phyloP scores from a whole-genome alignment of 2,113 vertebrate genomes.

The Ovis aries region DNA sequence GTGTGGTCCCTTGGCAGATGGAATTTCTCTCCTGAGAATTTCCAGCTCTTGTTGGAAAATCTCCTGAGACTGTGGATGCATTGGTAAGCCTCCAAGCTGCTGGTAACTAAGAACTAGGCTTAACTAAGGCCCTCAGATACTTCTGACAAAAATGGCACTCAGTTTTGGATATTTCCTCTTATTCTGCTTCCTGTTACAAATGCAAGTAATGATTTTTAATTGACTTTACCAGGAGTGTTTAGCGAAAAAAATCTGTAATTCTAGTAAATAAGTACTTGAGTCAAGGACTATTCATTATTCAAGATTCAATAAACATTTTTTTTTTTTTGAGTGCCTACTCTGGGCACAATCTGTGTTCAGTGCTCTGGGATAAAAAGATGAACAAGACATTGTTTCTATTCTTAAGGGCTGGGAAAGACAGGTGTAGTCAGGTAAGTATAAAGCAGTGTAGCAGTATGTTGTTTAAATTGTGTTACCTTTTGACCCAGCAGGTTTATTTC shows the following conservation, averaged over 20 bases:
- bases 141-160: not conserved
- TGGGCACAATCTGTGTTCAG: conserved; percentile 21
- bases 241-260: conserved; percentile 35
- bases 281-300: conserved; percentile 71
- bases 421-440: not conserved
- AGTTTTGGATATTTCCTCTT: not conserved
- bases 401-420: not conserved
- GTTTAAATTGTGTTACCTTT: conserved; percentile 14
- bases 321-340: conserved; percentile 59
- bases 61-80: not conserved
- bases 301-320: conserved; percentile 68
- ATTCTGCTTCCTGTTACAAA: conserved; percentile 32
- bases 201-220: conserved; percentile 59
- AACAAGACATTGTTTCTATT: not conserved
- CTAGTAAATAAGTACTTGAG: conserved; percentile 69
- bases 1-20: not conserved
- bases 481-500: conserved; percentile 6
- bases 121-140: not conserved
- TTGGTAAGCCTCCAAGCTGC: not conserved
- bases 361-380: conserved; percentile 21
- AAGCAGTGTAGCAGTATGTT: too few relatives aligned
- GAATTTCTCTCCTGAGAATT: conserved; percentile 24
- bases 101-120: not conserved
- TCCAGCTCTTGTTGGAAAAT: not conserved
- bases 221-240: conserved; percentile 51